Conservation (phyloP, 2,113 vertebrate species). For the Pollachius pollachius region DNA sequence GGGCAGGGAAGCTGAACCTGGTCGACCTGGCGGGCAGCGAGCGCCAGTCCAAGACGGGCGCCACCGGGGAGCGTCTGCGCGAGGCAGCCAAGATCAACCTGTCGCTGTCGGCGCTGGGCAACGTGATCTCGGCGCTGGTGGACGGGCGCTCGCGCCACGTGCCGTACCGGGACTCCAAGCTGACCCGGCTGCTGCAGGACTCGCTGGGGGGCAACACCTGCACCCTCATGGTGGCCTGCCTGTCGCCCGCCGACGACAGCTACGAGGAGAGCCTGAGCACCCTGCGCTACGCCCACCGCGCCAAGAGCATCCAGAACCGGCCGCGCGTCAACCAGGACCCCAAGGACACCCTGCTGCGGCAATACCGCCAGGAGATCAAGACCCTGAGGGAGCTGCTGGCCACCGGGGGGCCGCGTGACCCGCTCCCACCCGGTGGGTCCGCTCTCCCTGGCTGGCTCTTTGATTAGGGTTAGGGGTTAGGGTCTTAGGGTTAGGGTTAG, state of each 20-base stretch:
- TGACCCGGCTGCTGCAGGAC: conserved; percentile 89
- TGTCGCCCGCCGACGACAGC: conserved; percentile 86
- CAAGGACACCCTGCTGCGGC: conserved; percentile 86
- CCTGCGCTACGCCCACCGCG: conserved; percentile 79
- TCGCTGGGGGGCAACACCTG: conserved; percentile 88
- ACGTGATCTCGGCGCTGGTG: conserved; percentile 86
- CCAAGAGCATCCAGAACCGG: conserved; percentile 88
- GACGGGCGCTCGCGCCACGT: conserved; percentile 82
- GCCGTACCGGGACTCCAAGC: conserved; percentile 87
- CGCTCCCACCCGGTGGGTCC: conserved; percentile 64
- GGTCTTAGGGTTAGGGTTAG: no score
- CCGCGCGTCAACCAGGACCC: conserved; percentile 86
- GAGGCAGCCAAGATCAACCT: conserved; percentile 93
- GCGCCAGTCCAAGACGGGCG: conserved; percentile 87
- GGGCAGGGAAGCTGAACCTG: conserved; percentile 86
- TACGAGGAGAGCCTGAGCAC: conserved; percentile 88
- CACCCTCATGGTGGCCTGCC: conserved; percentile 87
- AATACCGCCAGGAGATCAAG: conserved; percentile 90
- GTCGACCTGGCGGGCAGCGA: conserved; percentile 90
- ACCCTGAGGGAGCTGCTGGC: conserved; percentile 77
- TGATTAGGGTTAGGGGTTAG: no score
- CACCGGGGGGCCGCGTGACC: conserved; percentile 62
- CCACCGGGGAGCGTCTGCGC: conserved; percentile 81
- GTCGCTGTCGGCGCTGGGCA: conserved; percentile 86
- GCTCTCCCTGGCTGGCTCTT: no score